Evolutionary conservation across 2,113 vertebrate species (phyloP).

Genomic region (Chloroceryle aenea): DNA sequence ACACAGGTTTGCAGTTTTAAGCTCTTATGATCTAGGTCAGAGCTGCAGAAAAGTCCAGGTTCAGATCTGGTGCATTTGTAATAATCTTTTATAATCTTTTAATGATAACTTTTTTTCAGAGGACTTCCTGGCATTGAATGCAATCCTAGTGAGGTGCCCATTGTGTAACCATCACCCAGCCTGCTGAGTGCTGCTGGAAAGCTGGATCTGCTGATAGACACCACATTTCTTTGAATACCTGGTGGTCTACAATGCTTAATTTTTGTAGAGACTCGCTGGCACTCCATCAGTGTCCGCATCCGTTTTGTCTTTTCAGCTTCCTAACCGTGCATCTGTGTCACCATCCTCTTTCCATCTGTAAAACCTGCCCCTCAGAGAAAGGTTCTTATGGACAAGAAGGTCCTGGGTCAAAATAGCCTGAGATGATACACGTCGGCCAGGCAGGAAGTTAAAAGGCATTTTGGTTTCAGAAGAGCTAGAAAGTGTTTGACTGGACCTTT

Average conservation of each 20-base stretch:
- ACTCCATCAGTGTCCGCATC: not conserved
- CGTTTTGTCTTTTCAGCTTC: not conserved
- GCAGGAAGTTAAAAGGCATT: not conserved
- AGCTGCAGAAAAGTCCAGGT: not conserved
- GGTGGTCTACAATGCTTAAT: not conserved
- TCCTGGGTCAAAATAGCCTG: not conserved
- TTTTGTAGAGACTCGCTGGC: not conserved
- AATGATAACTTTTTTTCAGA: not conserved
- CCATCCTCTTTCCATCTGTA: not conserved
- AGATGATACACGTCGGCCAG: not conserved
- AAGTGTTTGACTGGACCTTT: not conserved
- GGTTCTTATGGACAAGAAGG: not conserved
- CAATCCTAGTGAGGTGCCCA: not conserved
- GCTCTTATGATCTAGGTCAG: not conserved
- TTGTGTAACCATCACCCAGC: not conserved
- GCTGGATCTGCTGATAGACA: not conserved
- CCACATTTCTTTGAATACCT: slow-evolving; percentile 28
- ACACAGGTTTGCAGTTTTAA: not conserved
- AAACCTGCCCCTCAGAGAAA: not conserved
- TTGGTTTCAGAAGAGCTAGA: not conserved
- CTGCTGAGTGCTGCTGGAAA: not conserved
- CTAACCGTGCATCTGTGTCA: not conserved
- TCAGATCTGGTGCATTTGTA: not conserved
- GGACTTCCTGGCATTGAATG: not conserved
- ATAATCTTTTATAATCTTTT: not conserved